Evolutionary conservation across 1,140 invertebrate genomes (phyloP), one percentile per base, ranked within the genome.

Genomic region (Yoshiicerus persimilis): DNA sequence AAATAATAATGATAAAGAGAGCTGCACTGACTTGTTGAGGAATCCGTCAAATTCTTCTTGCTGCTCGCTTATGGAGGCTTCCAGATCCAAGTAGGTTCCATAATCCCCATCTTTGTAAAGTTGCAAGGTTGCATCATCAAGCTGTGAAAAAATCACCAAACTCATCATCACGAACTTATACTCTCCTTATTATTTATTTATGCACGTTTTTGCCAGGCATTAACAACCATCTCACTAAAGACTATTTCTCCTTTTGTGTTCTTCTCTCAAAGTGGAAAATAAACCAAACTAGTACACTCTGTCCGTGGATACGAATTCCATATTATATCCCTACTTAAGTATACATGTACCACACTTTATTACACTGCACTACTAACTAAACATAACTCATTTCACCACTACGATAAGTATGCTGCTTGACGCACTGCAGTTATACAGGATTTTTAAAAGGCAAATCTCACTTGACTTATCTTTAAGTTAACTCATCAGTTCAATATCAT

Each of bases 51-150:
- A 95, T 92, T 99, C 98, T 80, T 99, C 98, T 89, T 96, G 95
- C 92, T 99, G 98, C 93, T 99, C 98, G 91, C 96, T 96, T 90
- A 99, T 95, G 39, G 97, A 97, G 30, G 97, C 96, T 92, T 99
- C 98, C 92, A 99, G 94, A 93, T 99, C 98, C 92, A 99, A 93
- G 93, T 99, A 99, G 84, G 96, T 96, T n/a, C 97, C 97, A 93
- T 97, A 99, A 93, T 98, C 97, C 90, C 97, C 97, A 93, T 98
- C 97, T 93, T 98, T 97, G 93, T 98, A 99, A 86, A 99, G 94
- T 93, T 99, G 98, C 80, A 99, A 94, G 27, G 98, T 97, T 88
- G 97, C 97, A 94, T 99, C 98, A 93, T 99, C 98, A 92, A 99
- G 94, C 98, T 99, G 95, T 62, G 96, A 96, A 91, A 93, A 84